These are phyloP conservation scores for Trachythela sp. DNA, from an alignment of 64 coral and sea anemone genomes.

Conservation along the genomic window DNA sequence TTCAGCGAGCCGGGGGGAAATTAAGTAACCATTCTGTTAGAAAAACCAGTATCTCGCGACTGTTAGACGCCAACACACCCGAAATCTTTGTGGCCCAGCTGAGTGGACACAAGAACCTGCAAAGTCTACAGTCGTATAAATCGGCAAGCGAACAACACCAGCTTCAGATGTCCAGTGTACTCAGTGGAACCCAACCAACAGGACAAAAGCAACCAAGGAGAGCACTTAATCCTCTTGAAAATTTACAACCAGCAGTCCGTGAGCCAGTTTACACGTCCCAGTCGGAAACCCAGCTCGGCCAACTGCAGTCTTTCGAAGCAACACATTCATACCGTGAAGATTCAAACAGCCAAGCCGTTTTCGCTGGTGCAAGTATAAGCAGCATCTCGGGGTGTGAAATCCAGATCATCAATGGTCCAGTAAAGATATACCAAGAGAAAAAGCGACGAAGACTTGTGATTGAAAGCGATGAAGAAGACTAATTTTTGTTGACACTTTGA, in stretches of 20 bases:
- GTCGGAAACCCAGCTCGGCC: not conserved
- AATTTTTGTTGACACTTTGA: not conserved
- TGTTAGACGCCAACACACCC: slow-evolving; percentile 54
- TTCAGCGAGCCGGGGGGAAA: slow-evolving; percentile 35
- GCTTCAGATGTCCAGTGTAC: slow-evolving; percentile 29
- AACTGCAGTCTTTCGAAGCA: not conserved
- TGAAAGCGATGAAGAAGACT: slow-evolving; percentile 45
- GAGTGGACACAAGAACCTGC: slow-evolving; percentile 60
- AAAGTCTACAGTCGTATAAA: slow-evolving; percentile 61
- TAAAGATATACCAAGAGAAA: slow-evolving; percentile 23
- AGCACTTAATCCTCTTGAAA: not conserved
- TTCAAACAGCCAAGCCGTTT: not conserved
- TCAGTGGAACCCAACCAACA: not conserved
- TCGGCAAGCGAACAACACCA: slow-evolving; percentile 49
- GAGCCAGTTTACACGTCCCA: not conserved
- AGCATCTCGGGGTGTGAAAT: slow-evolving; percentile 20
- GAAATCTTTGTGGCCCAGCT: slow-evolving; percentile 59
- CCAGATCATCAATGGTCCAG: slow-evolving; percentile 26
- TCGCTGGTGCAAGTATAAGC: slow-evolving; percentile 20
- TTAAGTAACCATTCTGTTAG: slow-evolving; percentile 49
- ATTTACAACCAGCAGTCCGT: not conserved
- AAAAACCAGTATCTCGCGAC: slow-evolving; percentile 46
- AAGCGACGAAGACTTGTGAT: slow-evolving; percentile 7
- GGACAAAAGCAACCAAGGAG: not conserved
- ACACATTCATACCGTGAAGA: not conserved